Conservation (phyloP, 64 coral and sea anemone species). For the Exaiptasia diaphana region DNA sequence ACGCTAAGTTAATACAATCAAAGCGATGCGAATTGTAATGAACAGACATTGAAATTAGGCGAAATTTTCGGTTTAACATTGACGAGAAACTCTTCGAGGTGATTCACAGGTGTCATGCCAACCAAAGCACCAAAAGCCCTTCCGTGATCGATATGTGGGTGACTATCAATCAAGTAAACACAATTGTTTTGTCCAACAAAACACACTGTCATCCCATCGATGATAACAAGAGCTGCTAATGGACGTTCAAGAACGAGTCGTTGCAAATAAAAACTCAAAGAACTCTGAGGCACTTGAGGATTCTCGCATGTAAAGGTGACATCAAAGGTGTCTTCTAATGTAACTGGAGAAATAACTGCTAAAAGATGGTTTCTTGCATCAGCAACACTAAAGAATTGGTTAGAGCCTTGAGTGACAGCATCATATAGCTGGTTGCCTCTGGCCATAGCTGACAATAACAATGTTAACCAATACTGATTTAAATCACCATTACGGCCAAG, state of each 20-base stretch:
- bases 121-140: constrained; percentile 3
- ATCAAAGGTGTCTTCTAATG: constrained; percentile 36
- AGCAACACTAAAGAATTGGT: constrained; percentile 35
- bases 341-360: constrained; percentile 9
- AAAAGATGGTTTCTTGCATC: constrained; percentile 21
- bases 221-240: constrained; percentile 22
- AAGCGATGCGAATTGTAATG: background rate
- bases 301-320: constrained; percentile 16
- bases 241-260: constrained; percentile 33
- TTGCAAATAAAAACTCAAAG: constrained; percentile 43
- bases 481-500: background rate
- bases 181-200: constrained; percentile 27
- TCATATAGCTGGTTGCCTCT: constrained; percentile 40
- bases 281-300: constrained; percentile 42
- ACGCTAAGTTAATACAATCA: no score
- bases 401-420: constrained; percentile 1
- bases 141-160: constrained; percentile 8
- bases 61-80: constrained; percentile 3
- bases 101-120: background rate
- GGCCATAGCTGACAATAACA: constrained; percentile 4
- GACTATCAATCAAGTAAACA: constrained; percentile 34
- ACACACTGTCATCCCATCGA: constrained; percentile 38
- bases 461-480: background rate
- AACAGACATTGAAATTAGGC: background rate
- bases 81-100: constrained; percentile 18